Percentiles rank a stretch among this genome's conserved stretches.
phyloP scores from a whole-genome alignment of 2,888 invertebrate genomes.

The Alviniconcha strummeri region DNA sequence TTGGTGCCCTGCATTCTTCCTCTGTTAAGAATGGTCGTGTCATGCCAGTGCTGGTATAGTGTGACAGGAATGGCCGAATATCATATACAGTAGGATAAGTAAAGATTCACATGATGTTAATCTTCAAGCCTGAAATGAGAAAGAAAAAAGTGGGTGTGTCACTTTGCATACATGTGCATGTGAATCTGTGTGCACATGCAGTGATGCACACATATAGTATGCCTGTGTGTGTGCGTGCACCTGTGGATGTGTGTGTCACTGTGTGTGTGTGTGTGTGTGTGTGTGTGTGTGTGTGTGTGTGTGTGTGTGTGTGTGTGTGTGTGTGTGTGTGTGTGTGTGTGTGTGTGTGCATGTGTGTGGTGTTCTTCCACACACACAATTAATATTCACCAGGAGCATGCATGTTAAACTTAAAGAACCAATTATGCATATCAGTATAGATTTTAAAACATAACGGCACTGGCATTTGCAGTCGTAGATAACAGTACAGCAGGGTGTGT shows the following conservation, averaged over 20 bases:
- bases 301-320: background rate
- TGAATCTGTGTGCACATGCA: too few species aligned
- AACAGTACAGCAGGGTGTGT: background rate
- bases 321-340: background rate
- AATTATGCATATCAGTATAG: background rate
- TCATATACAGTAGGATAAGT: background rate
- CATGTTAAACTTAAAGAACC: background rate
- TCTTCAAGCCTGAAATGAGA: background rate
- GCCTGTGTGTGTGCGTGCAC: background rate
- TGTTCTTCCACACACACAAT: background rate
- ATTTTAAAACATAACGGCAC: background rate
- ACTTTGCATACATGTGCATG: background rate
- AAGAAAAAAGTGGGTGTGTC: background rate
- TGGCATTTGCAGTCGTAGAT: background rate
- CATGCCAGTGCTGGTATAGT: background rate
- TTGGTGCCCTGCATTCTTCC: conserved; percentile 20
- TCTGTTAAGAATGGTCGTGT: conserved; percentile 19
- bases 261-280: conserved; percentile 5
- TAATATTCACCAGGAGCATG: too few species aligned
- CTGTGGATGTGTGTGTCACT: background rate
- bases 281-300: conserved; percentile 6
- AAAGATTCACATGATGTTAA: background rate
- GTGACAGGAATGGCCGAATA: background rate
- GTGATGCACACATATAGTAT: background rate
- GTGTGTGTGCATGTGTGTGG: background rate